A percentile compares a stretch with the other conserved stretches of the same genome.
Evolutionary conservation across 1,140 invertebrate genomes (phyloP).

Genomic region (Bombus superbus): DNA sequence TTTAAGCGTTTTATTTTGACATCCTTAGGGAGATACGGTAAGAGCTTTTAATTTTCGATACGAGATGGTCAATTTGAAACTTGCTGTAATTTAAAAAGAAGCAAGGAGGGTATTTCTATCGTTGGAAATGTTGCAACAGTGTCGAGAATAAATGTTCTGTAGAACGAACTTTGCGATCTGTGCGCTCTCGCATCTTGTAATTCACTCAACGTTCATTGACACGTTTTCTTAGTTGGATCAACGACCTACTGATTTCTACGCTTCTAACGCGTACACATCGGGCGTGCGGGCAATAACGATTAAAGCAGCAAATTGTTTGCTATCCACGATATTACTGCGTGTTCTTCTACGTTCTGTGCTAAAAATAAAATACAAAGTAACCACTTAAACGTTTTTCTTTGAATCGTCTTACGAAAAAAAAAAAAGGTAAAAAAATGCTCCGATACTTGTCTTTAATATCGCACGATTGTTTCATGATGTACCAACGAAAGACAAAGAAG

Average conservation of each 20-base stretch:
- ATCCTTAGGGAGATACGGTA: too few relatives aligned
- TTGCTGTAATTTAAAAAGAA: not conserved
- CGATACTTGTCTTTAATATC: not conserved
- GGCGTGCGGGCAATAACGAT: conserved; percentile 1
- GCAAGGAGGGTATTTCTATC: not conserved
- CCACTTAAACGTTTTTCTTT: not conserved
- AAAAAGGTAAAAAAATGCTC: too few relatives aligned
- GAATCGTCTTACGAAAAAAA: not conserved
- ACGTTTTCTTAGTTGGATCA: conserved; percentile 48
- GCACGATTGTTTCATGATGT: not conserved
- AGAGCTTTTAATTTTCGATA: not conserved
- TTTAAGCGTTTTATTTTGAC: too few relatives aligned
- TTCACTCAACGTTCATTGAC: conserved; percentile 49
- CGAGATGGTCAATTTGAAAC: not conserved
- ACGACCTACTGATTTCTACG: conserved; percentile 49
- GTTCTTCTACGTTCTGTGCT: not conserved
- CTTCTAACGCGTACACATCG: not conserved
- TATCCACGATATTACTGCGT: not conserved
- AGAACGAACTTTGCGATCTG: conserved; percentile 20
- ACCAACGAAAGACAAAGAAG: not conserved
- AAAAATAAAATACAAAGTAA: not conserved
- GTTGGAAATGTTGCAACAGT: not conserved
- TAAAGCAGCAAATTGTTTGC: conserved; percentile 21
- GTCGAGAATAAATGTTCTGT: not conserved
- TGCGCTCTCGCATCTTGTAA: conserved; percentile 18